These are phyloP conservation scores for Drosophila recens DNA, from an alignment of 2,888 invertebrate species.

Conservation along the genomic window DNA sequence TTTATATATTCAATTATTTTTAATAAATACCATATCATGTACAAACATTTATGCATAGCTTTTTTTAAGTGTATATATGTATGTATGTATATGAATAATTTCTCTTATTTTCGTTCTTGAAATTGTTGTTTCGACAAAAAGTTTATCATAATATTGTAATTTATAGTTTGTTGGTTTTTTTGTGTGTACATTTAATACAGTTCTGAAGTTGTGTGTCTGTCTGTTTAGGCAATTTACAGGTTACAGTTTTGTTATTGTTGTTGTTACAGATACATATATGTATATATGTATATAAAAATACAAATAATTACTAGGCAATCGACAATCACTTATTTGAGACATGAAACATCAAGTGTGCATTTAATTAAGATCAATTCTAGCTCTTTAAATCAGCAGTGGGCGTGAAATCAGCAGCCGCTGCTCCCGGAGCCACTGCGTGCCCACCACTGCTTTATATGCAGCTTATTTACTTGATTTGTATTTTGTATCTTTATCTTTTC, in stretches of 20 bases:
- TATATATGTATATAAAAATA: slow-evolving; percentile 46
- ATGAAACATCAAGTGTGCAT: slow-evolving; percentile 43
- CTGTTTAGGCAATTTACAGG: slow-evolving; percentile 64
- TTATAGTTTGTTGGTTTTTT: neutral
- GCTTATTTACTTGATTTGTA: neutral
- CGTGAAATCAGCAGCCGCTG: too few species aligned
- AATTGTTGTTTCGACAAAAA: slow-evolving; percentile 19
- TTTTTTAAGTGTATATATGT: slow-evolving; percentile 39
- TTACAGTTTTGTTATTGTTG: slow-evolving; percentile 31
- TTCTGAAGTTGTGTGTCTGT: slow-evolving; percentile 23
- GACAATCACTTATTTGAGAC: slow-evolving; percentile 57
- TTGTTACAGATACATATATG: slow-evolving; percentile 51
- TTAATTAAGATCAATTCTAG: neutral
- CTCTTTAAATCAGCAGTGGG: too few species aligned
- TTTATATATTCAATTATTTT: slow-evolving; percentile 40
- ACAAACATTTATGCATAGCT: slow-evolving; percentile 53
- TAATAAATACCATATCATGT: slow-evolving; percentile 56
- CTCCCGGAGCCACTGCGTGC: too few species aligned
- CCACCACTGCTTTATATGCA: neutral
- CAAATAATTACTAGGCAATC: slow-evolving; percentile 58
- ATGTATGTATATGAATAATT: slow-evolving; percentile 31
- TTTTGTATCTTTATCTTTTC: neutral
- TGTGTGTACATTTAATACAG: slow-evolving; percentile 66
- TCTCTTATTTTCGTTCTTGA: neutral
- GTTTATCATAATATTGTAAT: neutral